A percentile compares a stretch with the other conserved stretches of the same genome.
Evolutionary conservation across 2,113 vertebrate species (phyloP).

Genomic region (Onychorhynchus coronatus): DNA sequence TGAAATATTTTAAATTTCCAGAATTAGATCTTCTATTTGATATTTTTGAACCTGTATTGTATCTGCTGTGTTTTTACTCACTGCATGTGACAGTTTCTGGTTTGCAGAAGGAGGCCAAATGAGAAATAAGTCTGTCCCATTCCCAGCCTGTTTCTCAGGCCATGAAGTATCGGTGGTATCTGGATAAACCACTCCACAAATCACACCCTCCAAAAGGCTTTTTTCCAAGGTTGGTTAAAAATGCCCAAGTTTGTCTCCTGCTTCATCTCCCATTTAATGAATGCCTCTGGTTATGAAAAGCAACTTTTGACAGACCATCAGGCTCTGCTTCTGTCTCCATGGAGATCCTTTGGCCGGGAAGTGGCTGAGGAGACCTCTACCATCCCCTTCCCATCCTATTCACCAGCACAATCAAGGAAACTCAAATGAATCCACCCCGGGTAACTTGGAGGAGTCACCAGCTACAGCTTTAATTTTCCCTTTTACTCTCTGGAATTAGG

Average conservation of each 20-base stretch:
- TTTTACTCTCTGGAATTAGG: constrained; percentile 86
- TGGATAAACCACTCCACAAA: not conserved
- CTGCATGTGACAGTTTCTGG: rapidly evolving
- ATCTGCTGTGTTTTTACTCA: not conserved
- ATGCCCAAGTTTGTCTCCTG: constrained; percentile 32
- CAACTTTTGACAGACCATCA: constrained; percentile 54
- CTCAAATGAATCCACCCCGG: constrained; percentile 74
- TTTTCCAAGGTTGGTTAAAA: not conserved
- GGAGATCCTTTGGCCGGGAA: constrained; percentile 37
- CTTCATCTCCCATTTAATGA: constrained; percentile 43
- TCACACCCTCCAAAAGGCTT: not conserved
- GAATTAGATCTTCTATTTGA: rapidly evolving
- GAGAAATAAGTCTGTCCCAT: not conserved
- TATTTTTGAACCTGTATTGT: rapidly evolving
- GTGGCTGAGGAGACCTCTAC: constrained; percentile 52
- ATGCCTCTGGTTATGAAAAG: constrained; percentile 44
- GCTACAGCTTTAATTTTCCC: constrained; percentile 77
- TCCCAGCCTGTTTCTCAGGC: not conserved
- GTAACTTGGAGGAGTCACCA: constrained; percentile 59
- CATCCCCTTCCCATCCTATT: constrained; percentile 58
- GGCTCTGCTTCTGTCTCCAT: constrained; percentile 54
- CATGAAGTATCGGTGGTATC: not conserved
- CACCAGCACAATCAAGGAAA: constrained; percentile 75
- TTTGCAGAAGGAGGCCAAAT: not conserved
- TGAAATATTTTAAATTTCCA: rapidly evolving